phyloP scores from a whole-genome alignment of 2,888 invertebrate genomes.

The Rotaria socialis region DNA sequence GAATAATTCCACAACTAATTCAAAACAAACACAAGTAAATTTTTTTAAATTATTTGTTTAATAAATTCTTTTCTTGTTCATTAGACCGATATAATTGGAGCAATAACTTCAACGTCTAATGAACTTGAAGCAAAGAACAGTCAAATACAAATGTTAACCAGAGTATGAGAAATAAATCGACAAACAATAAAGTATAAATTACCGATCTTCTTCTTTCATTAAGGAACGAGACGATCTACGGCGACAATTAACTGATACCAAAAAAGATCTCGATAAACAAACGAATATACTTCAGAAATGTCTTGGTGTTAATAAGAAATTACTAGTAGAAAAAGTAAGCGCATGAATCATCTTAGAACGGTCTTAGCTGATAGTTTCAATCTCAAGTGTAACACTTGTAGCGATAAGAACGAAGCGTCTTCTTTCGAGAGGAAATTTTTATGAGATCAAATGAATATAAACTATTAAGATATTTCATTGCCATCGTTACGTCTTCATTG shows the following conservation, averaged over 20 bases:
- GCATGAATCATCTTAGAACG: no score
- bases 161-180: background rate
- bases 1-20: background rate
- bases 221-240: constrained; percentile 43
- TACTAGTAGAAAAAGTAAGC: constrained; percentile 42
- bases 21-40: constrained; percentile 12
- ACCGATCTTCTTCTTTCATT: background rate
- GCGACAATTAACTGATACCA: constrained; percentile 38
- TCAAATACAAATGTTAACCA: constrained; percentile 14
- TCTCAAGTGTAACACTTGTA: no score
- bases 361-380: no score
- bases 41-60: background rate
- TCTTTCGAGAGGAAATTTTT: background rate
- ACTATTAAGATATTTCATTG: no score
- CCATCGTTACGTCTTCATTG: no score
- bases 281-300: constrained; percentile 42
- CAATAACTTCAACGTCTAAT: constrained; percentile 5
- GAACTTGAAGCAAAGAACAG: constrained; percentile 27
- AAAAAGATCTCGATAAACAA: constrained; percentile 45
- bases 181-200: background rate
- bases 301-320: constrained; percentile 45
- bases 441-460: no score
- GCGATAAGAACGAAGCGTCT: no score
- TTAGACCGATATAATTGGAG: constrained; percentile 18
- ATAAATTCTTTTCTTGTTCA: background rate